Percentiles rank a stretch among this genome's conserved stretches.
phyloP scores from a whole-genome alignment of 1,140 invertebrate genomes.

The Triops cancriformis region DNA sequence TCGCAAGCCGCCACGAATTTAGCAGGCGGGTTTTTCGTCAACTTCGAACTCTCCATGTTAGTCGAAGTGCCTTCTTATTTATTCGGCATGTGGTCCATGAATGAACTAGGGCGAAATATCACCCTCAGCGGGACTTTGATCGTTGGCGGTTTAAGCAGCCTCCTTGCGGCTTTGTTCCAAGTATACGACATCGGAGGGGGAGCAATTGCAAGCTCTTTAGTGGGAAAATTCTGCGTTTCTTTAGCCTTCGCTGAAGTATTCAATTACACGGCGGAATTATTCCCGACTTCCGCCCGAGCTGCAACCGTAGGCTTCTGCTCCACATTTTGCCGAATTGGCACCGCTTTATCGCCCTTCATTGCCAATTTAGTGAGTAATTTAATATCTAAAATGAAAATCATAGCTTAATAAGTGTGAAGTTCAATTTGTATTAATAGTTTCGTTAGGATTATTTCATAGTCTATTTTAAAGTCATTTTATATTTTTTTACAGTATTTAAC shows the following conservation, averaged over 20 bases:
- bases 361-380: not conserved
- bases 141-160: conserved; percentile 17
- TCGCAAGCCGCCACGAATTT: conserved; percentile 23
- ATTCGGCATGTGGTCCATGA: conserved; percentile 23
- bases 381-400: not conserved
- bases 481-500: no score
- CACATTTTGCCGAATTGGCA: not conserved
- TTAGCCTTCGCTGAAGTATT: conserved; percentile 15
- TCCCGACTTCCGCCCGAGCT: conserved; percentile 7
- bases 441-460: no score
- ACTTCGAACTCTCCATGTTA: conserved; percentile 28
- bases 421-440: no score
- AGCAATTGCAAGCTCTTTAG: not conserved
- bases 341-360: not conserved
- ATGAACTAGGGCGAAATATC: conserved; percentile 22
- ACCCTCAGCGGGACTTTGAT: conserved; percentile 24
- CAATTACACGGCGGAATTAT: conserved; percentile 15
- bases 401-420: not conserved
- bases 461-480: no score
- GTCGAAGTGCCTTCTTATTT: conserved; percentile 28
- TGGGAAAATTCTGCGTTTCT: conserved; percentile 16
- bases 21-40: conserved; percentile 20
- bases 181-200: not conserved
- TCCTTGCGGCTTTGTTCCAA: conserved; percentile 21
- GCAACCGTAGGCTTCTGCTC: conserved; percentile 15